Percentiles rank a stretch among this genome's conserved stretches.
These are phyloP conservation scores for Salvelinus alpinus DNA, from an alignment of 2,113 vertebrate genomes.

Conservation along the genomic window DNA sequence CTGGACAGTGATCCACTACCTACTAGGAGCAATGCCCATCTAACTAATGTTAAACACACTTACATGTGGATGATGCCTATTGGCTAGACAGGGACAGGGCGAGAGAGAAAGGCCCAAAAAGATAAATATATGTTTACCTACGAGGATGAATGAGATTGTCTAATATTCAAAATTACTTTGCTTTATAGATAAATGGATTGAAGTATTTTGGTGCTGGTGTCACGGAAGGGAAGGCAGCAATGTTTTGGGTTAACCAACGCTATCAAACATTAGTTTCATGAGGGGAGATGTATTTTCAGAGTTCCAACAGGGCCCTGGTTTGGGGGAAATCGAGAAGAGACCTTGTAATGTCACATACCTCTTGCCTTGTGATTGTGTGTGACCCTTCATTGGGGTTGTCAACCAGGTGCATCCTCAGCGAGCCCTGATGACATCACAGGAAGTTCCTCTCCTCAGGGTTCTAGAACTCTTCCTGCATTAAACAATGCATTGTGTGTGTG, in stretches of 20 bases:
- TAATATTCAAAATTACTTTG: no score
- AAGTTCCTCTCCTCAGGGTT: slow-evolving; percentile 57
- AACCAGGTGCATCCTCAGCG: slow-evolving; percentile 69
- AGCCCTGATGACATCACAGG: slow-evolving; percentile 62
- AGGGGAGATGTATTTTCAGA: no score
- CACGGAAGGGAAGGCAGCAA: neutral
- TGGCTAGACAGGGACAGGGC: slow-evolving; percentile 28
- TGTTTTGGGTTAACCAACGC: slow-evolving; percentile 10
- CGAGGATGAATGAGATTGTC: no score
- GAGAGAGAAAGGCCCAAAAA: no score
- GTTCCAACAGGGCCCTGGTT: no score
- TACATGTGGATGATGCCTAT: slow-evolving; percentile 12
- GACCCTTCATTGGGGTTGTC: slow-evolving; percentile 14
- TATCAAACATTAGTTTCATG: neutral
- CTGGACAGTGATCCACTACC: no score
- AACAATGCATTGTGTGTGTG: slow-evolving; percentile 13
- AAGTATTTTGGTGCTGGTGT: no score
- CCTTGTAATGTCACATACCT: neutral
- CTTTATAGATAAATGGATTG: no score
- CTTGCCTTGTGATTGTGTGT: neutral
- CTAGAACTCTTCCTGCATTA: slow-evolving; percentile 58
- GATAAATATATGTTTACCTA: no score
- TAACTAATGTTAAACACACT: neutral
- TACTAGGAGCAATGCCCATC: no score
- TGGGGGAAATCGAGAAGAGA: neutral